Evolutionary conservation across 2,888 invertebrate species (phyloP), one percentile per base, ranked within the genome.

Genomic region (Pseudococcus longispinus): DNA sequence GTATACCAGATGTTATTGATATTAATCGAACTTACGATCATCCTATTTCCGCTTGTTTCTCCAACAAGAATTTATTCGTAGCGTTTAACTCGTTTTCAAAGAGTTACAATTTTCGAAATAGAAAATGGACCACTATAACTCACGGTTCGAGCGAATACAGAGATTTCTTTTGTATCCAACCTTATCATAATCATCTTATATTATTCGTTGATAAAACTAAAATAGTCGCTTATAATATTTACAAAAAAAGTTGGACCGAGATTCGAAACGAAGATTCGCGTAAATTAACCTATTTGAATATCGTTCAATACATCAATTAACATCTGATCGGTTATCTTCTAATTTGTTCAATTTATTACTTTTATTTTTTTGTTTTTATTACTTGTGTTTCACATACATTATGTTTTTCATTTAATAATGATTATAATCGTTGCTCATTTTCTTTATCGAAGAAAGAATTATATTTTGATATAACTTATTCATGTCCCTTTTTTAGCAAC

Each of bases 171-270:
- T 42, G 20, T 5, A 18, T 80, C 8, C 9, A n/a, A 18, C 29
- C 77, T 4, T 20, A 42, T 80, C 37, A 80, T 13, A 80, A 42
- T 80, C 77, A 80, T 80, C 11, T 80, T 42, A 60, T 60, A 60
- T 80, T 42, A 42, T 80, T 37, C 11, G 77, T 80, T 20, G 42
- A 42, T 80, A 80, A 42, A 20, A 20, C 2, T 20, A 80, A 80
- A 80, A 37, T 80, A 37, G 11, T 20, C 23, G 37, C 37, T 8
- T 37, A 37, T 20, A 37, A 20, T 80, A 80, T 37, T 42, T 80
- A 37, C 20, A 80, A 80, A 23, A 80, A 80, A 42, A 20, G 5
- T 20, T 42, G 77, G 42, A 70, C 70, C 29, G 70, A 70, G 32
- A 18, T 70, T 15, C 15, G 29, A 8, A 5, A 18, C 15, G 29